Base-by-base conservation (phyloP, 2,888 invertebrate genomes). In the Macrosoma leucophasiata region DNA sequence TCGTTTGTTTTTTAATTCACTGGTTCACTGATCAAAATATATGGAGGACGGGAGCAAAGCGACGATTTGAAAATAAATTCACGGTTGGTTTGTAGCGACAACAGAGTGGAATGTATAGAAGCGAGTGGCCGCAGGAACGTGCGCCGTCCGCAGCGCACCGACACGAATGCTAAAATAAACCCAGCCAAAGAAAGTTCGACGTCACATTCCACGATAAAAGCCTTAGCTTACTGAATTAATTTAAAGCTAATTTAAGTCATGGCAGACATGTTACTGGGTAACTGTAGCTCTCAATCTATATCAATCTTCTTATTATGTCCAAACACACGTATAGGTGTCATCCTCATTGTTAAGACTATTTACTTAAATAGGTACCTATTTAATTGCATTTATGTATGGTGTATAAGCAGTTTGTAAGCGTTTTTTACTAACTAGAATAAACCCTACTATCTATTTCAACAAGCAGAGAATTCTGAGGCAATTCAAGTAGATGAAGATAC, bases 121-220 rank as follows among this genome's bases (percentile, higher is more conserved):
- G 26, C 33, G 36, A 23, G 18, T 34, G 36, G 44, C 42, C 35
- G 43, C 29, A 36, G n/a, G n/a, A 48, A 55, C 82, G 81, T 77
- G 74, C 76, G 71, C 62, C 55, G 71, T 46, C 64, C 49, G 47
- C 71, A 50, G 49, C 52, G 55, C 47, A 52, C 64, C 62, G 64
- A 68, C 70, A 56, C 71, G 65, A 75, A 74, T 75, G 69, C 58
- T 66, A 62, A 71, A 72, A 69, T 67, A 68, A 68, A 70, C 66
- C 60, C 67, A 67, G 52, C 48, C 58, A 57, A 78, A 79, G 82
- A 82, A 82, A 82, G 60, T 59, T 67, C 62, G 62, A 70, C 71
- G 73, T 71, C 71, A 73, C 51, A 47, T 32, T 46, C 59, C 53
- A 51, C 58, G 57, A 70, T 67, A 67, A 67, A 72, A 73, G 66